Base-by-base conservation (phyloP, 2,113 vertebrate genomes). In the Ibidorhyncha struthersii region DNA sequence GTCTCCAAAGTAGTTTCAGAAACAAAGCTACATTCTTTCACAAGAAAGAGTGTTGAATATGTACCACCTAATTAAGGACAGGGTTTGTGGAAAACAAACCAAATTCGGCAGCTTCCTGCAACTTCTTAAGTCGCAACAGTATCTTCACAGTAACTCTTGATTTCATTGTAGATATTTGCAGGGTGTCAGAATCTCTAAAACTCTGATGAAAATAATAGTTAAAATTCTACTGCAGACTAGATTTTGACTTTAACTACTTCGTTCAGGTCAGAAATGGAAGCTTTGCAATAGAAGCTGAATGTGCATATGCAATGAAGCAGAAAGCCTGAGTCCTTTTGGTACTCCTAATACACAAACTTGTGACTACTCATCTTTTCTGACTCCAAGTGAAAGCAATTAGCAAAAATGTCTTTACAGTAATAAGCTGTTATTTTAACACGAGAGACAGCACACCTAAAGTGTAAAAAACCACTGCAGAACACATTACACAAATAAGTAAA, bases 401-500 rank as follows among this genome's bases (percentile, higher is more conserved):
- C 40, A 88, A 84, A 74, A 59, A 72, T 30, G 38, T 40, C 67
- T 87, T 92, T 59, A 67, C 74, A 94, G 34, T 82, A 86, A 65
- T 10, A 7, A 95, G 53, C 69, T 84, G 83, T 95, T 90, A 97
- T 92, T 86, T 73, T 72, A 93, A 90, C 66, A 95, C 21, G 18
- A 34, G 9, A 93, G 83, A 96, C 82, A 89, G 86, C 47, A 95
- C 41, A 92, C 26, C 79, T 86, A 2, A 83, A 34, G 45, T 47
- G 22, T 66, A 93, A 71, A 89, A 49, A 67, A 84, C 0, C 61
- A 91, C 36, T 27, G 56, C 55, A 93, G 93, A 95, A 77, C 78
- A 83, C 65, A 85, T 89, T 91, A 84, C 70, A 97, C 86, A 66
- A 62, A 96, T 40, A 96, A 81, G 95, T 86, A 96, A 73, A 89